Conservation (phyloP, 1,140 invertebrate species). For the Adelges cooleyi region DNA sequence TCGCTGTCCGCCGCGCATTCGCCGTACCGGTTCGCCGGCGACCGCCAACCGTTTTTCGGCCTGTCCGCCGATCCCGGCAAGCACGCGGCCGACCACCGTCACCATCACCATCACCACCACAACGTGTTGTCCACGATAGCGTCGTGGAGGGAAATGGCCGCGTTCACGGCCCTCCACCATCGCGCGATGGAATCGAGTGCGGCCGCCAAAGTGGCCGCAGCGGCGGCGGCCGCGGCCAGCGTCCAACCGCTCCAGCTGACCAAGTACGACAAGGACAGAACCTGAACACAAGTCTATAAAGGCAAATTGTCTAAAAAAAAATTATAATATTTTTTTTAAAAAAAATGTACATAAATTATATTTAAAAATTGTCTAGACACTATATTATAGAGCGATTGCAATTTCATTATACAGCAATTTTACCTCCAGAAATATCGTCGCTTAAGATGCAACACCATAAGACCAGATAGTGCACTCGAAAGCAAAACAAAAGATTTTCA, state of each 20-base stretch:
- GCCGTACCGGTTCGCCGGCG: not conserved
- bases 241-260: conserved; percentile 33
- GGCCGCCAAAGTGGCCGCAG: not conserved
- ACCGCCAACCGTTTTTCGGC: not conserved
- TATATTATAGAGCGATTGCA: too few relatives aligned
- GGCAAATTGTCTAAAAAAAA: too few relatives aligned
- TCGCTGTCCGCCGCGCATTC: not conserved
- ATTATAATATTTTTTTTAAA: too few relatives aligned
- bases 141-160: conserved; percentile 32
- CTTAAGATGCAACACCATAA: too few relatives aligned
- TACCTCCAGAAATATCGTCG: too few relatives aligned
- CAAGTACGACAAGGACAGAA: conserved; percentile 32
- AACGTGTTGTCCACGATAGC: conserved; percentile 31
- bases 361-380: too few relatives aligned
- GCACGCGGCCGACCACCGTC: not conserved
- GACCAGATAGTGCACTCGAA: too few relatives aligned
- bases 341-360: too few relatives aligned
- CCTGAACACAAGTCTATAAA: too few relatives aligned
- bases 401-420: too few relatives aligned
- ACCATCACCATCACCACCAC: not conserved
- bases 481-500: too few relatives aligned
- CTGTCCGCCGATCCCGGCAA: not conserved
- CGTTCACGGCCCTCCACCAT: conserved; percentile 13
- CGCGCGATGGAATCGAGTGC: conserved; percentile 7
- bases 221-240: conserved; percentile 1